A percentile compares a stretch with the other conserved stretches of the same genome.
These are phyloP conservation scores for Steinernema carpocapsae DNA, from an alignment of 2,888 invertebrate species.

Conservation along the genomic window DNA sequence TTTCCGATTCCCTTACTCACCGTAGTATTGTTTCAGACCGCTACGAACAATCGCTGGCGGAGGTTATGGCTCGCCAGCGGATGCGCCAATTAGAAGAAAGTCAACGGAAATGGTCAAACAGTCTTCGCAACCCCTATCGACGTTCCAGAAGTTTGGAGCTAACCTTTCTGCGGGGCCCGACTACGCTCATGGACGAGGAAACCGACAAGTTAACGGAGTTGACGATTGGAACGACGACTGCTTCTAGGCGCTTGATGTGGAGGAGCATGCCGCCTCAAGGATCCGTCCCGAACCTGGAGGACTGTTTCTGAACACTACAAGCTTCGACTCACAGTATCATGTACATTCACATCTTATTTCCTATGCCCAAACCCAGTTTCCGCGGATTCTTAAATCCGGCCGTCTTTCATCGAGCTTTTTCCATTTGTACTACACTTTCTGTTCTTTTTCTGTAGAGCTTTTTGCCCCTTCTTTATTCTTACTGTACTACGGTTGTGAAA, in stretches of 20 bases:
- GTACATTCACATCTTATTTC: neutral
- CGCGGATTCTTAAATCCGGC: neutral
- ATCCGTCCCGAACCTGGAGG: neutral
- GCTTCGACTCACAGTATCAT: neutral
- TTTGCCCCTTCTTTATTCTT: neutral
- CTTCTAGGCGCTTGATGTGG: slow-evolving; percentile 29
- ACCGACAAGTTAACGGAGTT: slow-evolving; percentile 9
- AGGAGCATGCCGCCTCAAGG: neutral
- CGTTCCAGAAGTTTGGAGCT: neutral
- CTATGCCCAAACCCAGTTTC: neutral
- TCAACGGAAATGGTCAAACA: slow-evolving; percentile 8
- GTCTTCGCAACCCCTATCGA: neutral
- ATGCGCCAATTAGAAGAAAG: slow-evolving; percentile 10
- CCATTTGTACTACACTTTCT: neutral
- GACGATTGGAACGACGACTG: slow-evolving; percentile 21
- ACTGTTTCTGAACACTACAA: slow-evolving; percentile 6
- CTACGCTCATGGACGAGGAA: slow-evolving; percentile 20
- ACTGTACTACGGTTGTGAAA: slow-evolving; percentile 23
- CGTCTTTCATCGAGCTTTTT: slow-evolving; percentile 26
- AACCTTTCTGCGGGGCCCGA: neutral
- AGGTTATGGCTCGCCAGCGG: slow-evolving; percentile 12
- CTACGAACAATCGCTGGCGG: slow-evolving; percentile 31
- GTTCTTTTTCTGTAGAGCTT: neutral
- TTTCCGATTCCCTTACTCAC: neutral
- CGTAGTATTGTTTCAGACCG: neutral